Evolutionary conservation across 2,113 vertebrate species (phyloP).

Genomic region (Bombycilla garrulus): DNA sequence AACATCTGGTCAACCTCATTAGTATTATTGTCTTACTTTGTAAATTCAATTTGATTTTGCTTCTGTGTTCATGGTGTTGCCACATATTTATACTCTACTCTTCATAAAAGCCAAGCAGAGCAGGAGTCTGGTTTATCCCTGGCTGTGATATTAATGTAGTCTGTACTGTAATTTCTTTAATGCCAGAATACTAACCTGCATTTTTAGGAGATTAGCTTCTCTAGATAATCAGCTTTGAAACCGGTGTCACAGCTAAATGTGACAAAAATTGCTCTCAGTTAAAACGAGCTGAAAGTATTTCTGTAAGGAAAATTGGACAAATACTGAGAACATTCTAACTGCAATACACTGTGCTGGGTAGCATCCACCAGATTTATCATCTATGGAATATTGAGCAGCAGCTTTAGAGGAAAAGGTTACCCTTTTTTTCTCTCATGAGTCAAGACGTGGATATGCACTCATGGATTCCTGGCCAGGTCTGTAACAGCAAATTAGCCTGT

Average conservation of each 20-base stretch:
- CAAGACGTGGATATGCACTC: background rate
- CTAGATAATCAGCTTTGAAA: background rate
- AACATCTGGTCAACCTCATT: background rate
- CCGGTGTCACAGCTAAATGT: background rate
- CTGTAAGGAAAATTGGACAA: background rate
- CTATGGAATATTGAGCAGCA: background rate
- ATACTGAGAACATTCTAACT: background rate
- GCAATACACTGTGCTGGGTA: background rate
- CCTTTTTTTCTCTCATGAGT: background rate
- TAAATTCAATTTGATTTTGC: background rate
- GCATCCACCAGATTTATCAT: background rate
- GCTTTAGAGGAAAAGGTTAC: background rate
- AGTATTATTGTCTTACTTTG: background rate
- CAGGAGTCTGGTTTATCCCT: background rate
- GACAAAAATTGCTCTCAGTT: background rate
- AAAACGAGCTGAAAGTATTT: background rate
- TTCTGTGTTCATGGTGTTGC: background rate
- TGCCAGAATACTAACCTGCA: background rate
- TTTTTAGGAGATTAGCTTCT: background rate
- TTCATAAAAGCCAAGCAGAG: background rate
- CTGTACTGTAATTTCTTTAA: background rate
- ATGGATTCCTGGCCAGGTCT: background rate
- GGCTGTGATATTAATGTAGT: background rate
- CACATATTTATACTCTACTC: background rate
- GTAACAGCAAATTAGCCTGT: background rate